Evolutionary conservation across 1,140 invertebrate genomes (phyloP).

Genomic region (Aethina tumida): DNA sequence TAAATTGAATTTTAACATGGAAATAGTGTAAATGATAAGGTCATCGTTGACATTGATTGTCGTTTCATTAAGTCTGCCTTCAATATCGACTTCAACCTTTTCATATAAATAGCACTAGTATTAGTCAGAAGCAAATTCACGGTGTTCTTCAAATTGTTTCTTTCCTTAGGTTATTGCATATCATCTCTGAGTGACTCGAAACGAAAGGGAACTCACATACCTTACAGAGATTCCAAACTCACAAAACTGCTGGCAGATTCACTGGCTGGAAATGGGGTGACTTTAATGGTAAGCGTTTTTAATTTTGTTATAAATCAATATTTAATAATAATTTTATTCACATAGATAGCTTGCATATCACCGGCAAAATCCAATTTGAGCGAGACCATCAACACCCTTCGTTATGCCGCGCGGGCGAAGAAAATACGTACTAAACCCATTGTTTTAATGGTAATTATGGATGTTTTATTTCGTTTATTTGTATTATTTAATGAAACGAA

Average conservation of each 20-base stretch:
- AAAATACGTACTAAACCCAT: conserved; percentile 82
- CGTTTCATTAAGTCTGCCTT: too few species aligned
- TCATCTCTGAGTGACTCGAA: conserved; percentile 78
- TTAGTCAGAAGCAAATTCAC: conserved; percentile 3
- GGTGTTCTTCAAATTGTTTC: conserved; percentile 6
- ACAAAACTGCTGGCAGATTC: conserved; percentile 89
- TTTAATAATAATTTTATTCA: conserved; percentile 15
- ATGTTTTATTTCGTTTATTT: background rate
- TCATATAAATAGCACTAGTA: too few species aligned
- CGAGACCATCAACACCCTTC: conserved; percentile 85
- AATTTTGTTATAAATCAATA: conserved; percentile 4
- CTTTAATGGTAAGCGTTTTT: conserved; percentile 64
- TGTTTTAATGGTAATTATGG: conserved; percentile 84
- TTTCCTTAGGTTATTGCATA: conserved; percentile 78
- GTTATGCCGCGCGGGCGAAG: conserved; percentile 80
- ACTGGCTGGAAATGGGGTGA: conserved; percentile 88
- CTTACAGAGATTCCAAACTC: conserved; percentile 87
- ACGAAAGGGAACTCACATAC: conserved; percentile 75
- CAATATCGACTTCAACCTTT: too few species aligned
- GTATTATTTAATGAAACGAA: too few species aligned
- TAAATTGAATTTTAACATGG: too few species aligned
- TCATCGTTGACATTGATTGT: too few species aligned
- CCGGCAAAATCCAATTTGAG: conserved; percentile 75
- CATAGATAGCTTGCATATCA: conserved; percentile 85
- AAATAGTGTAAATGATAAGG: too few species aligned